phyloP scores from a whole-genome alignment of 2,888 invertebrate genomes.

The Hedychridium roseum region DNA sequence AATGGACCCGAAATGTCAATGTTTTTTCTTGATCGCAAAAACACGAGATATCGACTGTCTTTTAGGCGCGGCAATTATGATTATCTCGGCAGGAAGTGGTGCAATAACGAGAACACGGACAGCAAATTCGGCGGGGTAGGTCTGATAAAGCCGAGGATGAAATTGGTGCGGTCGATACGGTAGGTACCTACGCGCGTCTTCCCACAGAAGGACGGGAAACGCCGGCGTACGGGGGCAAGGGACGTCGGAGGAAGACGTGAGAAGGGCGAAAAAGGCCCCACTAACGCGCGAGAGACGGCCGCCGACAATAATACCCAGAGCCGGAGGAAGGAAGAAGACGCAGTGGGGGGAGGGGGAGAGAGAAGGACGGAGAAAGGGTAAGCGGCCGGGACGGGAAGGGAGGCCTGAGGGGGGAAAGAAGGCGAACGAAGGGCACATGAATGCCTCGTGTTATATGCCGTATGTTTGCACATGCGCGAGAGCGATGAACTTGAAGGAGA shows the following conservation, averaged over 20 bases:
- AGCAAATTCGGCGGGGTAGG: too few relatives aligned
- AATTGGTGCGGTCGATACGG: constrained; percentile 24
- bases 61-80: too few relatives aligned
- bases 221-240: neutral
- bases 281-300: constrained; percentile 44
- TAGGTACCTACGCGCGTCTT: constrained; percentile 28
- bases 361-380: constrained; percentile 11
- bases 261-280: constrained; percentile 25
- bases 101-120: too few relatives aligned
- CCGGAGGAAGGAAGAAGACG: constrained; percentile 20
- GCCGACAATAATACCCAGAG: constrained; percentile 43
- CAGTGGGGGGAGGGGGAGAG: constrained; percentile 7
- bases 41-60: too few relatives aligned
- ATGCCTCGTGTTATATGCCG: constrained; percentile 40
- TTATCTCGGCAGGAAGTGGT: too few relatives aligned
- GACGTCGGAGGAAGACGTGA: constrained; percentile 13
- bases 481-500: constrained; percentile 55
- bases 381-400: constrained; percentile 19
- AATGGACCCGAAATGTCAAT: too few relatives aligned
- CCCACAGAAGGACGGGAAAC: constrained; percentile 27
- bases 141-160: too few relatives aligned
- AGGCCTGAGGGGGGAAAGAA: constrained; percentile 1
- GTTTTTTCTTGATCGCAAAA: too few relatives aligned
- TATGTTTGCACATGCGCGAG: constrained; percentile 56
- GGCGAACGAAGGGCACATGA: constrained; percentile 25